Evolutionary conservation across 2,888 invertebrate genomes (phyloP).

Genomic region (Parnassius orleans): DNA sequence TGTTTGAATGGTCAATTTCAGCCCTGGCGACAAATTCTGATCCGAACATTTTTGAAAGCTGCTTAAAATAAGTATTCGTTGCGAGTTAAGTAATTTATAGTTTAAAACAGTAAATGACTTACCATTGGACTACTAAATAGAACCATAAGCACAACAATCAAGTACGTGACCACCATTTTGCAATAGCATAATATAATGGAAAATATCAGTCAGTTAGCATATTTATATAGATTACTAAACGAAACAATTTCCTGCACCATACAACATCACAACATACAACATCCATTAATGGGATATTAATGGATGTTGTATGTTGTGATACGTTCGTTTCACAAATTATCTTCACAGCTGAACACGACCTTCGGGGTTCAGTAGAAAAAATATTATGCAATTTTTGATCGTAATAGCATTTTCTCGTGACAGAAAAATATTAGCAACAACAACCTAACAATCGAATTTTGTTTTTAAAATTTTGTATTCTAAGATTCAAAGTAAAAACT

Average conservation of each 20-base stretch:
- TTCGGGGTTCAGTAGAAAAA: conserved; percentile 19
- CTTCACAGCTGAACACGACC: conserved; percentile 20
- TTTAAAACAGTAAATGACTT: conserved; percentile 4
- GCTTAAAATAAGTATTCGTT: background rate
- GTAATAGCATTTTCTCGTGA: conserved; percentile 7
- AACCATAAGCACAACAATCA: conserved; percentile 3
- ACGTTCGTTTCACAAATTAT: conserved; percentile 19
- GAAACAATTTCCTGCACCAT: conserved; percentile 19
- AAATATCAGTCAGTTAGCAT: conserved; percentile 9
- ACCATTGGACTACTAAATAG: conserved; percentile 12
- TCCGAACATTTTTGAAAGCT: too few species aligned
- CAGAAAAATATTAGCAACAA: background rate
- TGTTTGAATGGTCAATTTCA: too few species aligned
- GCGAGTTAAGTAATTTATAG: background rate
- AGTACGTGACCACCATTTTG: conserved; percentile 8
- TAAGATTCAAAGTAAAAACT: too few species aligned
- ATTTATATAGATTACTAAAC: conserved; percentile 18
- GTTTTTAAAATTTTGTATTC: too few species aligned
- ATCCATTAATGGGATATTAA: too few species aligned
- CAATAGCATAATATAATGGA: background rate
- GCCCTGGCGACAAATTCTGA: too few species aligned
- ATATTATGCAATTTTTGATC: too few species aligned
- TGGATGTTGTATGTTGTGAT: conserved; percentile 17
- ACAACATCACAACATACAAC: background rate
- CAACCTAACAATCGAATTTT: background rate